Evolutionary conservation across 2,797 vertebrate genomes (phyloP).

Genomic region (Onychomys arenicola): DNA sequence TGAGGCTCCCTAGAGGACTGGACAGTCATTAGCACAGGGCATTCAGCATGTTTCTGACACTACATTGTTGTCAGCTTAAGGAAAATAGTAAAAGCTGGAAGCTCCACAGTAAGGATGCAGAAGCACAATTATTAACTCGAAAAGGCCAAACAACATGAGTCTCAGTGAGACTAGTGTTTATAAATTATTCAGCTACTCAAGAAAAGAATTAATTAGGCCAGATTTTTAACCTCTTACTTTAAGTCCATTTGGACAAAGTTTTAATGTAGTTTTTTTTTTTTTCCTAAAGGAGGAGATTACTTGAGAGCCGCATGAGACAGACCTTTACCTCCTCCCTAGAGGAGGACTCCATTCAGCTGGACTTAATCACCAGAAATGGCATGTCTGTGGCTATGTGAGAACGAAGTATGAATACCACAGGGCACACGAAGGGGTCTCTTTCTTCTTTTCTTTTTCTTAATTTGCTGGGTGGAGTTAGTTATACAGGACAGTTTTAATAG

Average conservation of each 20-base stretch:
- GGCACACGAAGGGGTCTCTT: not conserved
- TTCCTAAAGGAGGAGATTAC: slow-evolving; percentile 38
- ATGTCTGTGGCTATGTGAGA: not conserved
- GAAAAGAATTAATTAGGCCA: slow-evolving; percentile 40
- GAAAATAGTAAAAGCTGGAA: slow-evolving; percentile 67
- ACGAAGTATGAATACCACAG: not conserved
- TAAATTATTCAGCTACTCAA: slow-evolving; percentile 23
- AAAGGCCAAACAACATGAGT: slow-evolving; percentile 57
- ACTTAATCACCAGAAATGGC: slow-evolving; percentile 2
- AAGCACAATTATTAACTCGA: slow-evolving; percentile 62
- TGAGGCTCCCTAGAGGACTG: not conserved
- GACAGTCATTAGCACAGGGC: not conserved
- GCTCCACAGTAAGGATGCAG: slow-evolving; percentile 3
- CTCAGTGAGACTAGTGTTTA: slow-evolving; percentile 45
- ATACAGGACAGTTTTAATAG: slow-evolving; percentile 72
- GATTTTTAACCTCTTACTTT: slow-evolving; percentile 59
- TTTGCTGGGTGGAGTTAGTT: slow-evolving; percentile 44
- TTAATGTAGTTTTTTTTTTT: not conserved
- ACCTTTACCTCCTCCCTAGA: not conserved
- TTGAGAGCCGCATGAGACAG: slow-evolving; percentile 32
- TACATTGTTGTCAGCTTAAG: slow-evolving; percentile 48
- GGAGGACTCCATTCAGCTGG: not conserved
- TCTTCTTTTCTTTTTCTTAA: not conserved
- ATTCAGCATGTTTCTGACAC: slow-evolving; percentile 48
- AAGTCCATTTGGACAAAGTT: slow-evolving; percentile 54